These are phyloP conservation scores for Falco cherrug DNA, from an alignment of 2,797 vertebrate species.

Conservation along the genomic window DNA sequence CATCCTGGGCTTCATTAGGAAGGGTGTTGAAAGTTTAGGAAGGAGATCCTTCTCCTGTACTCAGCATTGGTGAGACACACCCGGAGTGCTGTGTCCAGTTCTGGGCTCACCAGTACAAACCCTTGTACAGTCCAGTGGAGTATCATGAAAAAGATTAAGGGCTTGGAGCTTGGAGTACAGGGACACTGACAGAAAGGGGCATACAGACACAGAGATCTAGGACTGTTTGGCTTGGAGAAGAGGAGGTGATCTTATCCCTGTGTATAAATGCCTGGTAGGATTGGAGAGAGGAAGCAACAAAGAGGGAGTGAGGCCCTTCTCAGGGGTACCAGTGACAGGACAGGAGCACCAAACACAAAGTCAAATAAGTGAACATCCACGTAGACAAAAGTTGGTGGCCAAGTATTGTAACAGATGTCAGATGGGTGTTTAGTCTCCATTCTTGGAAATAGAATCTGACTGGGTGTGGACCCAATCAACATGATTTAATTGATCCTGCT, in stretches of 20 bases:
- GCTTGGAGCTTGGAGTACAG: background rate
- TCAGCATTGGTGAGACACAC: background rate
- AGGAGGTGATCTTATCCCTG: background rate
- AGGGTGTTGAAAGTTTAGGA: rapidly evolving
- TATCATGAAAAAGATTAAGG: background rate
- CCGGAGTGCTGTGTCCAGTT: background rate
- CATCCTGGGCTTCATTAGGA: background rate
- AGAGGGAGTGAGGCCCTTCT: background rate
- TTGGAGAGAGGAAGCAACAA: background rate
- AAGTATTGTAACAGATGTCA: background rate
- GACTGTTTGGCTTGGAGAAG: background rate
- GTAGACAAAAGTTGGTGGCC: background rate
- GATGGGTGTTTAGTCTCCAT: background rate
- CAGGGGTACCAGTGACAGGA: background rate
- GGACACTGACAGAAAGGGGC: background rate
- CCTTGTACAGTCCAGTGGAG: background rate
- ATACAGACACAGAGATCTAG: background rate
- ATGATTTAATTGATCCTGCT: background rate
- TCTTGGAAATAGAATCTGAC: background rate
- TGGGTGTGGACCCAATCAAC: rapidly evolving
- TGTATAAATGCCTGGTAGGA: background rate
- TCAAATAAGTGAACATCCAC: background rate
- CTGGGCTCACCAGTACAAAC: background rate
- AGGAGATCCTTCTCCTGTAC: background rate
- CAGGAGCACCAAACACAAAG: background rate